Conservation (phyloP, 37 sponge, comb jelly and placozoan genomes). For the Eunapius fragilis region DNA sequence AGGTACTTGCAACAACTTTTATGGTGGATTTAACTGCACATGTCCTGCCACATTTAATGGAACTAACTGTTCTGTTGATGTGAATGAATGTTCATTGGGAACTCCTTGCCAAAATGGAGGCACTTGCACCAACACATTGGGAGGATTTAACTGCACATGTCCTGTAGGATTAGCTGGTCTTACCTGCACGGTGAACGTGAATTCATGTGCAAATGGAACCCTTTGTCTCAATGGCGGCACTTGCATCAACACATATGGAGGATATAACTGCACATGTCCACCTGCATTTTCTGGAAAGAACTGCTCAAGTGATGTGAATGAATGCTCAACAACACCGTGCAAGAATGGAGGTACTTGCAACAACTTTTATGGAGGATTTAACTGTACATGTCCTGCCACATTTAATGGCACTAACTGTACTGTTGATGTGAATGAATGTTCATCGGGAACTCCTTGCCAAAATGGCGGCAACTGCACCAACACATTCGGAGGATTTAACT, state of each 20-base stretch:
- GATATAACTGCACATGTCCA: slow-evolving; percentile 14
- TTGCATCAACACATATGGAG: background rate
- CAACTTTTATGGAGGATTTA: slow-evolving; percentile 11
- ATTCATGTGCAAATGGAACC: slow-evolving; percentile 7
- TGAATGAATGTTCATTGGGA: slow-evolving; percentile 17
- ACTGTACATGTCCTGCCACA: slow-evolving; percentile 16
- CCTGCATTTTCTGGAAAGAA: slow-evolving; percentile 28
- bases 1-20: slow-evolving; percentile 35
- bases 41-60: slow-evolving; percentile 31
- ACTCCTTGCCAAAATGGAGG: slow-evolving; percentile 36
- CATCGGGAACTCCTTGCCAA: background rate
- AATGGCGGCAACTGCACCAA: slow-evolving; percentile 35
- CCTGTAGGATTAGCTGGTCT: slow-evolving; percentile 1
- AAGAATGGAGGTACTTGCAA: slow-evolving; percentile 39
- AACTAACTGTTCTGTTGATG: slow-evolving; percentile 14
- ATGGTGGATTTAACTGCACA: slow-evolving; percentile 36
- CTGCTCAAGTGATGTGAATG: slow-evolving; percentile 26
- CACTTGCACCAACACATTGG: slow-evolving; percentile 26
- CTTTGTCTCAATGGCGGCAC: background rate
- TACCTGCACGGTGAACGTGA: slow-evolving; percentile 5
- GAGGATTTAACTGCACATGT: slow-evolving; percentile 39
- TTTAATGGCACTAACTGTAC: slow-evolving; percentile 13
- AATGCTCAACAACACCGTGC: slow-evolving; percentile 22
- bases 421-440: slow-evolving; percentile 38
- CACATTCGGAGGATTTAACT: slow-evolving; percentile 20